Evolutionary conservation across 2,888 invertebrate species (phyloP).

Genomic region (Allophyes oxyacanthae): DNA sequence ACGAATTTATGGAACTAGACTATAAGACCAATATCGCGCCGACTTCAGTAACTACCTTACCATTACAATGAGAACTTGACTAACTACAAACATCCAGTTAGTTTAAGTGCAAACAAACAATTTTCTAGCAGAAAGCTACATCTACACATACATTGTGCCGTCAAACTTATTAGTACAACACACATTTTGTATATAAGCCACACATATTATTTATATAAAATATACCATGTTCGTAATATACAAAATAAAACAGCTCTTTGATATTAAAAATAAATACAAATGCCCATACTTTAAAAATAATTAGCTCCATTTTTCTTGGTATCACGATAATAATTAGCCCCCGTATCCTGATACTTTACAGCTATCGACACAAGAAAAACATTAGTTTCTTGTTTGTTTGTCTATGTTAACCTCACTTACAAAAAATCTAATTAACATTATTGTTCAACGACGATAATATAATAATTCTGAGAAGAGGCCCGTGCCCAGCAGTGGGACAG

Average conservation of each 20-base stretch:
- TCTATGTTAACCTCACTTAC: neutral
- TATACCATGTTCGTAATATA: conserved; percentile 5
- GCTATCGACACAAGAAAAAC: neutral
- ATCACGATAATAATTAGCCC: neutral
- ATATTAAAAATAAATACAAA: neutral
- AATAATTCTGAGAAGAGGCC: too few relatives aligned
- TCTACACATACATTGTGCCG: conserved; percentile 27
- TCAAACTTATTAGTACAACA: conserved; percentile 21
- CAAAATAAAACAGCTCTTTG: conserved; percentile 6
- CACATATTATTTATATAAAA: conserved; percentile 4
- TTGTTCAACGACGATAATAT: too few relatives aligned
- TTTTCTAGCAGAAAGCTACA: conserved; percentile 7
- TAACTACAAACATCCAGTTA: conserved; percentile 18
- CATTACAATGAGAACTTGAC: conserved; percentile 9
- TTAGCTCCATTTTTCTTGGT: neutral
- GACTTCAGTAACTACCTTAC: conserved; percentile 6
- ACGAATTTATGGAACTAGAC: too few relatives aligned
- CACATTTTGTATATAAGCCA: conserved; percentile 8
- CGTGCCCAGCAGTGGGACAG: too few relatives aligned
- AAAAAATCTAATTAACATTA: too few relatives aligned
- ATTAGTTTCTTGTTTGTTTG: neutral
- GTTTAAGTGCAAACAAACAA: conserved; percentile 20
- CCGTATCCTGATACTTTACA: neutral
- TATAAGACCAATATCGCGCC: too few relatives aligned
- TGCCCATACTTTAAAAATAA: neutral